Evolutionary conservation across 2,888 invertebrate species (phyloP).

Genomic region (Cancer borealis): DNA sequence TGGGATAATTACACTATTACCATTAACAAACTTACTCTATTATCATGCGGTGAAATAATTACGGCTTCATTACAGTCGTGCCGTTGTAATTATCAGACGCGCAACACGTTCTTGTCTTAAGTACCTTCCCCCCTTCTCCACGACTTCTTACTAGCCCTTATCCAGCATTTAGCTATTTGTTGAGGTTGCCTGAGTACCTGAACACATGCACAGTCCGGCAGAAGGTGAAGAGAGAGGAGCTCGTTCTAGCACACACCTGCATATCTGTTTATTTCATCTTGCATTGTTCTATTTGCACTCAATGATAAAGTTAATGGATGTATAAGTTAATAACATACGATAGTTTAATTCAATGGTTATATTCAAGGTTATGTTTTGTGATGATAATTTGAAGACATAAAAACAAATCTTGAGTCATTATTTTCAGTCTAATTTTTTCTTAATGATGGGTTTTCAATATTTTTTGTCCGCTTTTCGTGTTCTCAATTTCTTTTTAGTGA

Average conservation of each 20-base stretch:
- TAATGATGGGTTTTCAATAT: background rate
- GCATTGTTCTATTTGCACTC: background rate
- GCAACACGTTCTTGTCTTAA: background rate
- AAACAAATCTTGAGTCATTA: background rate
- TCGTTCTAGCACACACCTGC: background rate
- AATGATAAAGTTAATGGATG: background rate
- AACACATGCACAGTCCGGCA: background rate
- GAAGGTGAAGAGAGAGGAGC: background rate
- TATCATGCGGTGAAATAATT: slow-evolving; percentile 6
- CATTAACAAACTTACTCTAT: slow-evolving; percentile 16
- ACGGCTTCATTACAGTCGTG: slow-evolving; percentile 27
- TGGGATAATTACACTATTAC: background rate
- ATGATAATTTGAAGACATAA: too few species aligned
- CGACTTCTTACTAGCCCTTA: background rate
- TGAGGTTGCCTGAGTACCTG: background rate
- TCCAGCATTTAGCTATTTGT: background rate
- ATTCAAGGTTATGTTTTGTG: background rate
- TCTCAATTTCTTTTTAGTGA: background rate
- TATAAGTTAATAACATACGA: background rate
- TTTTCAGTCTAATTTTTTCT: background rate
- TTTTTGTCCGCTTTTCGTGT: background rate
- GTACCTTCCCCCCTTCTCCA: background rate
- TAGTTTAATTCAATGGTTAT: background rate
- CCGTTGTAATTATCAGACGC: background rate
- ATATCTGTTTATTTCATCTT: background rate